Base-by-base conservation (phyloP, 2,888 invertebrate species). In the Caenorhabditis sp. region DNA sequence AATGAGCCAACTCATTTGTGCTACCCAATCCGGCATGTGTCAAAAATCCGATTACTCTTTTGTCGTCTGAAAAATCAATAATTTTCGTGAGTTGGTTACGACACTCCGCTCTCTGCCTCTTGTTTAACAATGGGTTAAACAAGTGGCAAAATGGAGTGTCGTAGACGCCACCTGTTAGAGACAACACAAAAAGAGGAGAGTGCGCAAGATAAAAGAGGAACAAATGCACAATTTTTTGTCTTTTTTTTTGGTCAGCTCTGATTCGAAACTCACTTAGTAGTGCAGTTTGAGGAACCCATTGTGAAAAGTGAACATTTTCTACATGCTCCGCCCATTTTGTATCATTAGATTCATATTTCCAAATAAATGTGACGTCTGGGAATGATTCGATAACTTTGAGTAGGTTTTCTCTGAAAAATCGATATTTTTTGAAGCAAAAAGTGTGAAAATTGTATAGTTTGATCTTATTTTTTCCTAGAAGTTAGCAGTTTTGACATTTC, bases 21-120 rank as follows among this genome's bases (percentile, higher is more conserved):
- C 71, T 71, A 54, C 70, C 71, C 12, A 69, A 51, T 24, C 75
- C 75, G 0, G 65, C 67, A 49, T 76, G 75, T 14, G 75, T 76
- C n/a, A 76, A 36, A n/a, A 76, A 76, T 2, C 62, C 67, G 19
- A 21, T 68, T 1, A 76, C 36, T 21, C 75, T 54, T 23, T 31
- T 17, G 21, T 76, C 68, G 19, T 49, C 60, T 27, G 17, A 17
- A 21, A 62, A 26, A n/a, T 19, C 1, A 36, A 8, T 5, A 57
- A 26, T 57, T 4, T 31, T 31, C n/a, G n/a, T n/a, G n/a, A n/a
- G 36, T 36, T 36, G 36, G 36, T 5, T 8, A 36, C 36, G 36
- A 36, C 5, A 36, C n/a, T n/a, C n/a, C n/a, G n/a, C n/a, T n/a
- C n/a, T n/a, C n/a, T n/a, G n/a, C n/a, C n/a, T n/a, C n/a, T n/a